A percentile compares a stretch with the other conserved stretches of the same genome.
phyloP scores from a whole-genome alignment of 2,113 vertebrate genomes.

The Nymphicus hollandicus region DNA sequence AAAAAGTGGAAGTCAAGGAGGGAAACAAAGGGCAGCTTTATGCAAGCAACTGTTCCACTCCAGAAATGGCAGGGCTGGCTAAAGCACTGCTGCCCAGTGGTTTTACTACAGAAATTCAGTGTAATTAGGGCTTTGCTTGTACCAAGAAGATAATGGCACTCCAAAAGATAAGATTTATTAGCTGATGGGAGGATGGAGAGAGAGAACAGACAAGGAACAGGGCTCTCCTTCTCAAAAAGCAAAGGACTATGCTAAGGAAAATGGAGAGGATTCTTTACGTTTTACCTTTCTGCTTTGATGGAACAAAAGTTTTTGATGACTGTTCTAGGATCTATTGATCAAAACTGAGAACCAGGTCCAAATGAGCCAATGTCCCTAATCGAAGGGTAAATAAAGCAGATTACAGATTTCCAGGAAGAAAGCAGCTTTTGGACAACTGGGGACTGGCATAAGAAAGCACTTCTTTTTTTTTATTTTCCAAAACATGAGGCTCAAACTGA shows the following conservation, averaged over 20 bases:
- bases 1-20: conserved; percentile 23
- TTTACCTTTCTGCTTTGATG: background rate
- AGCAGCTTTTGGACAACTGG: background rate
- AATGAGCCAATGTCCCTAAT: background rate
- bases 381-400: background rate
- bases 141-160: background rate
- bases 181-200: background rate
- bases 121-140: conserved; percentile 8
- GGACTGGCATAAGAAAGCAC: background rate
- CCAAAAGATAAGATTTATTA: background rate
- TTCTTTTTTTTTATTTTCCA: background rate
- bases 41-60: background rate
- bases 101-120: background rate
- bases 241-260: background rate
- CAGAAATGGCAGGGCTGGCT: background rate
- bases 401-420: background rate
- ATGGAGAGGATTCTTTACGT: background rate
- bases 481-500: background rate
- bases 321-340: background rate
- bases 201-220: background rate
- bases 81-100: background rate
- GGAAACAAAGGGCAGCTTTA: conserved; percentile 62
- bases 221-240: background rate
- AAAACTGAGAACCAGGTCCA: background rate
- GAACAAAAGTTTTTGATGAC: background rate